Evolutionary conservation across 2,888 invertebrate species (phyloP), one percentile per base, ranked within the genome.

Genomic region (Lydus trimaculatus): DNA sequence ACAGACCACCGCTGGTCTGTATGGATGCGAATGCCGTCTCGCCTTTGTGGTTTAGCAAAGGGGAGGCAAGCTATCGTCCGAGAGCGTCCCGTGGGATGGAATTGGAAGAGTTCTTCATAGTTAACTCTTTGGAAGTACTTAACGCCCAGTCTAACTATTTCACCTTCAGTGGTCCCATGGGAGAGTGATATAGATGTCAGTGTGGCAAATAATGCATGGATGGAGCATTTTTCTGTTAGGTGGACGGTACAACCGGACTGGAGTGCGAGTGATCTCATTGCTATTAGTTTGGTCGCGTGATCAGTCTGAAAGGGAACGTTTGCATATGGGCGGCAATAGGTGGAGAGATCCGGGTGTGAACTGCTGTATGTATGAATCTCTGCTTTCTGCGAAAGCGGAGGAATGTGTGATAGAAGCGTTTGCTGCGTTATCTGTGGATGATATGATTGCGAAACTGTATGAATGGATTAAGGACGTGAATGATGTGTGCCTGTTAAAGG

Each of bases 21-120:
- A 72, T 74, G 66, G 76, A 77, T 70, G 75, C 74, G 9, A 76
- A 78, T 66, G 75, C 75, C 0, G 60, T 69, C 8, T 75, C 74
- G 0, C 67, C 63, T 7, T n/a, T 76, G 9, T 78, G 76, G 76
- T 65, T 63, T 39, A 75, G 74, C 17, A 71, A 69, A 17, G 25
- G 17, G 2, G 25, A 56, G 17, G 1, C 3, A 15, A 15, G 15
- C 4, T 20, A 28, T 31, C 3, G 28, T 7, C 0, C 6, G 17
- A 61, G 2, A 9, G 52, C 6, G 52, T 0, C n/a, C 5, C 11
- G 39, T 4, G 66, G 63, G 6, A 11, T 25, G 23, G 20, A 31
- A 0, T n/a, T 74, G 0, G 67, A 64, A 17, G 64, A 69, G 23
- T 59, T 58, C 23, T 36, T 74, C 0, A 2, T 70, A 2, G 33